Evolutionary conservation across 2,113 vertebrate species (phyloP), one percentile per base, ranked within the genome.

Genomic region (Lamprotornis superbus): DNA sequence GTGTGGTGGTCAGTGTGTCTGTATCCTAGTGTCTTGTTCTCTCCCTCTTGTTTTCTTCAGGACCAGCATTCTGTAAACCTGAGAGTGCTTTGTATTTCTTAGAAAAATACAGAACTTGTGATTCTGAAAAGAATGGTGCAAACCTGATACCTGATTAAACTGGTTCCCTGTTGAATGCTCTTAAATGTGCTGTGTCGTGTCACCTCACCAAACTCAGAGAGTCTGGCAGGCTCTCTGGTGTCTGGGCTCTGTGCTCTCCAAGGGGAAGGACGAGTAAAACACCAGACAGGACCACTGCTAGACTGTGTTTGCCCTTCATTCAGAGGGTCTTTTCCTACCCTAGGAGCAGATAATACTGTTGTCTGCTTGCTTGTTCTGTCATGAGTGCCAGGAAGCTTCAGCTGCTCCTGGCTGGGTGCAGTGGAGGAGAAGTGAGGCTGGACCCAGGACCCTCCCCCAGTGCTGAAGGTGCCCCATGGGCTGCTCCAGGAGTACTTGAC

Each of bases 71-170:
- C 65, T 96, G 91, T 97, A 90, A 40, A 47, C 80, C 71, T 1
- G 21, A 61, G 94, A 95, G 93, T 91, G 95, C 84, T 96, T 95
- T 97, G 97, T 97, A 90, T 94, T 91, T 93, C 75, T 90, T 96
- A 97, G 92, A 94, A 86, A 94, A 97, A 96, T 22, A 90, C 96
- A 87, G 76, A 94, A 93, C 55, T 69, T 96, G 97, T 97, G 86
- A 93, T 94, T 82, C 88, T 91, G 91, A 64, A 95, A 91, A 94
- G 95, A 95, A 49, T 4, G 1, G 85, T 89, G 68, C 92, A 94
- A 95, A 93, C 68, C 90, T 67, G 31, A 10, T 94, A 37, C 8
- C 92, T 89, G 91, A 97, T 97, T 97, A 97, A 97, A 97, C 75
- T 96, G 96, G 87, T 94, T 96, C 96, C 89, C 75, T 97, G 87